These are phyloP conservation scores for Drosophila nasuta DNA, from an alignment of 1,140 invertebrate species.

Conservation along the genomic window DNA sequence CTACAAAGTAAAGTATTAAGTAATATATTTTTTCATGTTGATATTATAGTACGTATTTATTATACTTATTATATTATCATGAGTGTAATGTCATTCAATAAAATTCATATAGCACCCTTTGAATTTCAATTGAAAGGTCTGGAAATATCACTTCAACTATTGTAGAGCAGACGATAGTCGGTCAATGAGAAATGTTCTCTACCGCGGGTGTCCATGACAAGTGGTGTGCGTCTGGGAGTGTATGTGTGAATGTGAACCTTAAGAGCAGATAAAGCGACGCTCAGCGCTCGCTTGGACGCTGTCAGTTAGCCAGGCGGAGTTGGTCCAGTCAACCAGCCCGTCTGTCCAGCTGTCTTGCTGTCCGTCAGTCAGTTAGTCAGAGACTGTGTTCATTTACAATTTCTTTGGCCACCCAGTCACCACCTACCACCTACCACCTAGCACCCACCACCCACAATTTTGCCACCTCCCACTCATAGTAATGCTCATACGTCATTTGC, in stretches of 20 bases:
- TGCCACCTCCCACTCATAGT: conserved; percentile 2
- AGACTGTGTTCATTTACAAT: conserved; percentile 21
- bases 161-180: conserved; percentile 14
- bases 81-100: too few relatives aligned
- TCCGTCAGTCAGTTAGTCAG: conserved; percentile 23
- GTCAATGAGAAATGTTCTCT: neutral
- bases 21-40: too few relatives aligned
- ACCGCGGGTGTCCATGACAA: conserved; percentile 65
- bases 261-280: conserved; percentile 67
- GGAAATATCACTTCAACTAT: neutral
- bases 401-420: neutral
- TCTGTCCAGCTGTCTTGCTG: conserved; percentile 19
- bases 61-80: too few relatives aligned
- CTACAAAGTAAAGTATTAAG: too few relatives aligned
- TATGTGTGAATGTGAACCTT: conserved; percentile 38
- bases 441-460: neutral
- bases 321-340: conserved; percentile 46
- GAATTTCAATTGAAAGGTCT: neutral
- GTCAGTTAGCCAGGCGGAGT: conserved; percentile 60
- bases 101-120: too few relatives aligned
- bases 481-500: conserved; percentile 50
- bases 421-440: neutral
- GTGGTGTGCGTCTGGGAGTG: conserved; percentile 50
- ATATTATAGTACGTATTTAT: too few relatives aligned
- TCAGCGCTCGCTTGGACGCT: conserved; percentile 50